These are phyloP conservation scores for Stomorhina lunata DNA, from an alignment of 2,888 invertebrate genomes.

Conservation along the genomic window DNA sequence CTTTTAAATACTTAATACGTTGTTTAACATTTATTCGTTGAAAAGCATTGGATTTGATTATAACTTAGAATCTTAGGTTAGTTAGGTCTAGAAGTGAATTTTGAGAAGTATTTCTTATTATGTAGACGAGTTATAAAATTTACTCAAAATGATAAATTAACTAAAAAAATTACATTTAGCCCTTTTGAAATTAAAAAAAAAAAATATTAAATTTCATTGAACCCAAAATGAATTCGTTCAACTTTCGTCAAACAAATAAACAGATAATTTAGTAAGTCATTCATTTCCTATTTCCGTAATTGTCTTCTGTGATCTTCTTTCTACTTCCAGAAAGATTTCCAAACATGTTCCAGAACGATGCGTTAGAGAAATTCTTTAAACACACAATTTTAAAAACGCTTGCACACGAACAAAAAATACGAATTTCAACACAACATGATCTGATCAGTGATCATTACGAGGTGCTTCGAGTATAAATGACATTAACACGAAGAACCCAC, in stretches of 20 bases:
- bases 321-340: neutral
- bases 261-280: neutral
- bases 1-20: no score
- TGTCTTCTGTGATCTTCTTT: neutral
- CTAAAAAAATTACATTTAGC: neutral
- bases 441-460: no score
- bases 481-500: neutral
- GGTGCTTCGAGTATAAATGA: neutral
- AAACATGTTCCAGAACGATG: constrained; percentile 10
- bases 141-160: neutral
- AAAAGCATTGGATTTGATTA: no score
- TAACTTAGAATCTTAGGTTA: no score
- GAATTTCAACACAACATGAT: constrained; percentile 29
- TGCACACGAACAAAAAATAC: neutral
- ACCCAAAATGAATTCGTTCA: neutral
- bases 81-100: no score
- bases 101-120: no score
- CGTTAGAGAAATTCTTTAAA: neutral
- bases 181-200: neutral
- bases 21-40: no score
- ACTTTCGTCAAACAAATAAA: neutral
- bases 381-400: neutral
- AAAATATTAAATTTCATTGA: constrained; percentile 10
- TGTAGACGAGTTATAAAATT: no score
- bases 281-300: constrained; percentile 15